A percentile compares a stretch with the other conserved stretches of the same genome.
These are phyloP conservation scores for Indri indri DNA, from an alignment of 2,113 vertebrate genomes.

Conservation along the genomic window DNA sequence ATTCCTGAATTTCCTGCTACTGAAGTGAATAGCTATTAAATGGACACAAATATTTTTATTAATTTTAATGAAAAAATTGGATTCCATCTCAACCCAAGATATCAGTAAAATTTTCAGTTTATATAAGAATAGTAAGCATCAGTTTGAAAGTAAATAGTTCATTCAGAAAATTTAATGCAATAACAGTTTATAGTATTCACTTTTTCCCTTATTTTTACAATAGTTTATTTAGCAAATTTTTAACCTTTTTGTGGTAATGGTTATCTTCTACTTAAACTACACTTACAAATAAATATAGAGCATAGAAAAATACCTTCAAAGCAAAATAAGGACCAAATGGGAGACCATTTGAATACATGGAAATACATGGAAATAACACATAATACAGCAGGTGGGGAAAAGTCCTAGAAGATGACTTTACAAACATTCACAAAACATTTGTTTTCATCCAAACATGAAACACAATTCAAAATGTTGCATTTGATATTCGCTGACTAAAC, in stretches of 20 bases:
- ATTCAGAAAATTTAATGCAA: background rate
- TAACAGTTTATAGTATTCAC: background rate
- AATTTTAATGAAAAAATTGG: constrained; percentile 3
- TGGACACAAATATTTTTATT: background rate
- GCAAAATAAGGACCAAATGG: background rate
- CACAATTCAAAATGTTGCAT: background rate
- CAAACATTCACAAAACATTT: background rate
- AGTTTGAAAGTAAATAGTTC: background rate
- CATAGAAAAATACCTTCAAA: background rate
- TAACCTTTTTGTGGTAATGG: background rate
- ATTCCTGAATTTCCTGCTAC: background rate
- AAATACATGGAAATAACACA: background rate
- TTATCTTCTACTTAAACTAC: background rate
- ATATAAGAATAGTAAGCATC: background rate
- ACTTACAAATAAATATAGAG: background rate
- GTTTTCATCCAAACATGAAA: background rate
- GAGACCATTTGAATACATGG: background rate
- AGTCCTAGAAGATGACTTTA: background rate
- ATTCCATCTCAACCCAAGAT: background rate
- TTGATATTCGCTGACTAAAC: background rate
- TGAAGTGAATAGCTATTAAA: background rate
- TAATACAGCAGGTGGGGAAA: background rate
- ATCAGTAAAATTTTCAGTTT: background rate
- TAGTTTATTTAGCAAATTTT: background rate
- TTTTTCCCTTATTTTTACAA: background rate